phyloP scores from a whole-genome alignment of 2,113 vertebrate genomes.

The Rhinopomastus cyanomelas region DNA sequence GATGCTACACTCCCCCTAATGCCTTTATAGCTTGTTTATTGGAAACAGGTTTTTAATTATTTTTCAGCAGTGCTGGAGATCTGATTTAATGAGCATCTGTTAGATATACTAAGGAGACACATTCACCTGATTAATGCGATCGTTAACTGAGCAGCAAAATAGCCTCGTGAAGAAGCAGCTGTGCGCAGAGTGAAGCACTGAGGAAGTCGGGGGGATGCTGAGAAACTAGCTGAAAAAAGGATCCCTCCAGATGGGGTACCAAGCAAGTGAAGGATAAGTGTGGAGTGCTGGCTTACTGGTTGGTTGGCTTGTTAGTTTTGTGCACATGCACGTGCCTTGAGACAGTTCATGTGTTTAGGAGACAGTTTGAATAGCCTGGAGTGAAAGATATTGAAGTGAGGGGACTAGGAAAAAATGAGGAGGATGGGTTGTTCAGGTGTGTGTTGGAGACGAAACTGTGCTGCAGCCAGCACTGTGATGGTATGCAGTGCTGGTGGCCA shows the following conservation, averaged over 20 bases:
- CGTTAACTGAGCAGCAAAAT: conserved; percentile 50
- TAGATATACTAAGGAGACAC: conserved; percentile 22
- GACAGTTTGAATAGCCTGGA: neutral
- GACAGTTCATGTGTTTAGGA: neutral
- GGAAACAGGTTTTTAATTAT: conserved; percentile 56
- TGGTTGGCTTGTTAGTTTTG: neutral
- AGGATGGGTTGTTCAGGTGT: neutral
- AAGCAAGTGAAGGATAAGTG: neutral
- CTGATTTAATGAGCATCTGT: conserved; percentile 61
- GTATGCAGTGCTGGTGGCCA: neutral
- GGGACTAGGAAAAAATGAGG: neutral
- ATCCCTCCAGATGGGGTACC: neutral
- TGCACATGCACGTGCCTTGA: neutral
- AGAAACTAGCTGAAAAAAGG: neutral
- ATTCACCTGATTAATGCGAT: conserved; percentile 62
- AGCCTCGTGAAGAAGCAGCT: conserved; percentile 17
- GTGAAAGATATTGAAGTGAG: neutral
- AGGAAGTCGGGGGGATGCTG: neutral
- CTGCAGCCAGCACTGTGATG: neutral
- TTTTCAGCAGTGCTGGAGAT: conserved; percentile 24
- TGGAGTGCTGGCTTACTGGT: neutral
- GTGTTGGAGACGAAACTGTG: neutral
- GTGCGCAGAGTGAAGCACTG: neutral
- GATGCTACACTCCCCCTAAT: conserved; percentile 11
- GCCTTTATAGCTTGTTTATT: conserved; percentile 58